Evolutionary conservation across 2,888 invertebrate species (phyloP).

Genomic region (Gnatocerus cornutus): DNA sequence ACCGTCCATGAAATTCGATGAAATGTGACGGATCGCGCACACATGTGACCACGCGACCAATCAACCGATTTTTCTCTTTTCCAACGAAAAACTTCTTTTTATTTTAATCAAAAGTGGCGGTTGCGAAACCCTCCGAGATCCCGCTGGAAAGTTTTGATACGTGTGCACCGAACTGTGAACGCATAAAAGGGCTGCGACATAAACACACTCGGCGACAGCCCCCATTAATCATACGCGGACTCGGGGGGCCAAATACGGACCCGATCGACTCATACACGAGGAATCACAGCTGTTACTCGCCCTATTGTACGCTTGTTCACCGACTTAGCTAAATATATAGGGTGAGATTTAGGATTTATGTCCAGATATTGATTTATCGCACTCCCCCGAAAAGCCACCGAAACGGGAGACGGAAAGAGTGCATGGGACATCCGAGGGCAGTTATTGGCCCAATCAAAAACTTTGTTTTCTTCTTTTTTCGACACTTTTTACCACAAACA

Average conservation of each 20-base stretch:
- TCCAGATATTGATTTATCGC: conserved; percentile 61
- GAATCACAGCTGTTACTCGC: conserved; percentile 59
- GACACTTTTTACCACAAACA: no score
- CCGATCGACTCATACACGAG: conserved; percentile 58
- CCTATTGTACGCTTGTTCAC: conserved; percentile 46
- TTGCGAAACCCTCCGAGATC: conserved; percentile 52
- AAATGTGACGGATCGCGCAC: conserved; percentile 71
- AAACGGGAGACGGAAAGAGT: conserved; percentile 19
- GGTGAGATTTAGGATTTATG: conserved; percentile 60
- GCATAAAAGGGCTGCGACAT: conserved; percentile 68
- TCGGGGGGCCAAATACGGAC: conserved; percentile 65
- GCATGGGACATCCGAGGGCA: not conserved
- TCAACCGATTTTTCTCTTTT: conserved; percentile 36
- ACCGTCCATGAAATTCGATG: conserved; percentile 73
- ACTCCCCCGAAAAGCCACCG: conserved; percentile 26
- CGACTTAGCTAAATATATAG: conserved; percentile 51
- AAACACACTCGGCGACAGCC: conserved; percentile 67
- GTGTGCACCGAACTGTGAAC: conserved; percentile 69
- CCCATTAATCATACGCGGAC: conserved; percentile 69
- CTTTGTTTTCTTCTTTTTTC: no score
- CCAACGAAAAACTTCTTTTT: conserved; percentile 22
- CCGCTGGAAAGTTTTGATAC: conserved; percentile 71
- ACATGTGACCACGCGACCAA: conserved; percentile 63
- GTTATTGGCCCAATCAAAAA: not conserved
- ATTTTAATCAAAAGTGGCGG: conserved; percentile 36